A percentile compares a stretch with the other conserved stretches of the same genome.
Evolutionary conservation across 2,113 vertebrate species (phyloP).

Genomic region (Sander lucioperca): DNA sequence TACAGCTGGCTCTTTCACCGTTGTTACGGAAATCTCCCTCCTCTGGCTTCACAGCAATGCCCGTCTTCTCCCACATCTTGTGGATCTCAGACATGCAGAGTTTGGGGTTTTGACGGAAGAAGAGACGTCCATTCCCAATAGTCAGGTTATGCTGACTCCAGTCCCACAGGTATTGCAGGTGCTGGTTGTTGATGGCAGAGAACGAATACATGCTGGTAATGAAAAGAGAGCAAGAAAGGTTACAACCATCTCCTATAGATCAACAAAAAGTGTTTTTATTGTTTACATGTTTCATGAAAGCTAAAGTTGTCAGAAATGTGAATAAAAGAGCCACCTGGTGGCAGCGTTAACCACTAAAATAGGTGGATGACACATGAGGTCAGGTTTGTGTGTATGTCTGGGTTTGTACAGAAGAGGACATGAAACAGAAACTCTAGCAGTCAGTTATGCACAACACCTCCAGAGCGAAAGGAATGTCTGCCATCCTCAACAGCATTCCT

Average conservation of each 20-base stretch:
- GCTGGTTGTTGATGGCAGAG: slow-evolving; percentile 94
- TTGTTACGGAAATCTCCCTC: slow-evolving; percentile 94
- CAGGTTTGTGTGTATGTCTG: slow-evolving; percentile 15
- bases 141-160: slow-evolving; percentile 97
- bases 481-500: slow-evolving; percentile 76
- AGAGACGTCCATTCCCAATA: slow-evolving; percentile 92
- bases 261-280: neutral
- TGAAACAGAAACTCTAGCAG: slow-evolving; percentile 50
- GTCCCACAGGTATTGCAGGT: slow-evolving; percentile 96
- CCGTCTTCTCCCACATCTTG: slow-evolving; percentile 93
- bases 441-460: slow-evolving; percentile 59
- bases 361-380: neutral
- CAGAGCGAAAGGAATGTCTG: slow-evolving; percentile 73
- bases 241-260: slow-evolving; percentile 1
- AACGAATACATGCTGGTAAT: slow-evolving; percentile 91
- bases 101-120: slow-evolving; percentile 95
- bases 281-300: neutral
- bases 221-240: slow-evolving; percentile 27
- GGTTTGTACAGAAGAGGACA: slow-evolving; percentile 26
- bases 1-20: slow-evolving; percentile 95
- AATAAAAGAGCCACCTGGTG: slow-evolving; percentile 40
- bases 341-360: slow-evolving; percentile 23
- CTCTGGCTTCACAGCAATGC: slow-evolving; percentile 88
- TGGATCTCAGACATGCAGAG: slow-evolving; percentile 96
- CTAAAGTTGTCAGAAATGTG: neutral